A percentile compares a stretch with the other conserved stretches of the same genome.
phyloP scores from a whole-genome alignment of 1,140 invertebrate genomes.

The Trinorchestia longiramus region DNA sequence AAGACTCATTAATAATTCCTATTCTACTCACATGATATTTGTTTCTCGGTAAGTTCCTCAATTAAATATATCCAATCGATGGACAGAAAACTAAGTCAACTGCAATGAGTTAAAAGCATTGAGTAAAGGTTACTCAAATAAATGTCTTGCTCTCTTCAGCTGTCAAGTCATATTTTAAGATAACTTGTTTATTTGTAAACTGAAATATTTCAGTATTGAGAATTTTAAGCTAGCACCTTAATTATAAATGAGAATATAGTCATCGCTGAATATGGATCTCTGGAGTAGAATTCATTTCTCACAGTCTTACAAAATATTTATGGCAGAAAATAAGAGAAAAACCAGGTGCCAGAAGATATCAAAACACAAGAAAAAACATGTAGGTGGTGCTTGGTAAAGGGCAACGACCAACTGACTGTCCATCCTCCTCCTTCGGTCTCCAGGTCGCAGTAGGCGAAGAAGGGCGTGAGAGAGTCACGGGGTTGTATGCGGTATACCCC shows the following conservation, averaged over 20 bases:
- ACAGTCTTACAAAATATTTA: too few species aligned
- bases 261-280: neutral
- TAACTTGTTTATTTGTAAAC: neutral
- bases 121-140: too few species aligned
- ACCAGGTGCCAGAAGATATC: too few species aligned
- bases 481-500: constrained; percentile 71
- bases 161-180: neutral
- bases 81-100: too few species aligned
- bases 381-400: neutral
- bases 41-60: too few species aligned
- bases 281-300: too few species aligned
- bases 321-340: too few species aligned
- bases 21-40: neutral
- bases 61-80: too few species aligned
- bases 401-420: constrained; percentile 70
- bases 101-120: too few species aligned
- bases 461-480: constrained; percentile 69
- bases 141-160: too few species aligned
- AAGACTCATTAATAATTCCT: neutral
- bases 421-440: constrained; percentile 75
- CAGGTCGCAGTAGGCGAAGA: constrained; percentile 77
- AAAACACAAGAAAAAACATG: too few species aligned
- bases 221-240: neutral
- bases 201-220: neutral
- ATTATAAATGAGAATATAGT: neutral